Base-by-base conservation (phyloP, 2,888 invertebrate genomes). In the Callimorpha dominula region DNA sequence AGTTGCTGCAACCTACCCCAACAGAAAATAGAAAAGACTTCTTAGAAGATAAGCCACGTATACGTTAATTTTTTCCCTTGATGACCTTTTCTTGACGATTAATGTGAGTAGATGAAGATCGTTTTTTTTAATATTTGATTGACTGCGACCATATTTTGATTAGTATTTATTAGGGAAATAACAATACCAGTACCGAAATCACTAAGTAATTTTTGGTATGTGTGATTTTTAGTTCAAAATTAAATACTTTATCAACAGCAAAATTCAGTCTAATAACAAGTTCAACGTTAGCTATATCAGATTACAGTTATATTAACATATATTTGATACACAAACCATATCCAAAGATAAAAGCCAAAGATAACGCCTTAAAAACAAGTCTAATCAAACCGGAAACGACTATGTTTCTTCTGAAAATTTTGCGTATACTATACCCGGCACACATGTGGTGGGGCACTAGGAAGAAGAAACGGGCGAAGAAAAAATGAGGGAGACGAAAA, bases 361-460 rank as follows among this genome's bases (percentile, higher is more conserved):
- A 78, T 74, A 77, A 72, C 68, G 57, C 68, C 64, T 67, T 62
- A 65, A 70, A 74, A 77, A 75, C 73, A 76, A 72, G 43, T 78
- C 57, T 60, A 68, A 70, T 73, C 70, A 90, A 89, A 92, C 94
- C 95, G 94, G 95, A 94, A 95, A 93, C 83, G 86, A 69, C 65
- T 63, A 68, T 70, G 76, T 71, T 75, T 77, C 54, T 72, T 95
- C 92, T 92, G 85, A 17, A 1, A 40, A 14, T 75, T 71, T 60
- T 0, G 12, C 75, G 1, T 91, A 79, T 89, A 89, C 95, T 94
- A 78, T 79, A 79, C 81, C 86, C 92, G 89, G 93, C 95, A 94
- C 95, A 95, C 95, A 95, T 95, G 95, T 95, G 95, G 95, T 95
- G 94, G 95, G 95, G 94, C 92, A 94, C 94, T 94, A 95, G 95